A percentile compares a stretch with the other conserved stretches of the same genome.
Conservation (phyloP, 2,113 vertebrate species). For the Rhagologus leucostigma region DNA sequence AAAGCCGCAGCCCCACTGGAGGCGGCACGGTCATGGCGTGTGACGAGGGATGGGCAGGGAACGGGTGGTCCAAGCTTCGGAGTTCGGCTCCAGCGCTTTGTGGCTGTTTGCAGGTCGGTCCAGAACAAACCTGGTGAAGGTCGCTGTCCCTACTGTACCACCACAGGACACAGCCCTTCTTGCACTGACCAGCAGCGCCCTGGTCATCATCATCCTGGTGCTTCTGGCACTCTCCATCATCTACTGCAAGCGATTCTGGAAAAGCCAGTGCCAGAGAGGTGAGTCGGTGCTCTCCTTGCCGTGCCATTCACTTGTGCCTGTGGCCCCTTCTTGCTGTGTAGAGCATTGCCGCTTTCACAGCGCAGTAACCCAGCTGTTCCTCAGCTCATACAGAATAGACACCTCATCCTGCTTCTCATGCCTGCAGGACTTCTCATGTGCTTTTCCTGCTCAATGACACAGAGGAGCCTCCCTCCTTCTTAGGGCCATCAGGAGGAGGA, state of each 20-base stretch:
- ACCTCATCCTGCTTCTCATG: background rate
- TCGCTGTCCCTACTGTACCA: conserved; percentile 23
- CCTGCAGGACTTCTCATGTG: background rate
- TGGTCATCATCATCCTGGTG: conserved; percentile 69
- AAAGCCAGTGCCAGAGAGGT: conserved; percentile 71
- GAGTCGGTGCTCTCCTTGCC: background rate
- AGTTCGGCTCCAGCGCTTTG: background rate
- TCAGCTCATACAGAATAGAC: background rate
- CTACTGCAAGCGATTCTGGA: conserved; percentile 75
- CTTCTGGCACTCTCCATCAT: conserved; percentile 73
- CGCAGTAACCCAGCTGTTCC: background rate
- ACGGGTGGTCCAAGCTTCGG: background rate
- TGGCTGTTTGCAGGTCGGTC: conserved; percentile 67
- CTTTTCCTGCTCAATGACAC: background rate
- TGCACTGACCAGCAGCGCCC: conserved; percentile 68
- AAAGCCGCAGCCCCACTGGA: background rate
- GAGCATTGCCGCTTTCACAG: background rate
- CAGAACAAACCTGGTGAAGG: conserved; percentile 54
- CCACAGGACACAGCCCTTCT: conserved; percentile 62
- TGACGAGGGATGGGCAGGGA: background rate
- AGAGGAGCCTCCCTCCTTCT: background rate
- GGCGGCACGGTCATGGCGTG: rapidly evolving
- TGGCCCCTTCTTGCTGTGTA: background rate
- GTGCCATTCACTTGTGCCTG: rapidly evolving
- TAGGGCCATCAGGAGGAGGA: too few relatives aligned